These are phyloP conservation scores for Platycheirus rosarum DNA, from an alignment of 2,888 invertebrate genomes.

Conservation along the genomic window DNA sequence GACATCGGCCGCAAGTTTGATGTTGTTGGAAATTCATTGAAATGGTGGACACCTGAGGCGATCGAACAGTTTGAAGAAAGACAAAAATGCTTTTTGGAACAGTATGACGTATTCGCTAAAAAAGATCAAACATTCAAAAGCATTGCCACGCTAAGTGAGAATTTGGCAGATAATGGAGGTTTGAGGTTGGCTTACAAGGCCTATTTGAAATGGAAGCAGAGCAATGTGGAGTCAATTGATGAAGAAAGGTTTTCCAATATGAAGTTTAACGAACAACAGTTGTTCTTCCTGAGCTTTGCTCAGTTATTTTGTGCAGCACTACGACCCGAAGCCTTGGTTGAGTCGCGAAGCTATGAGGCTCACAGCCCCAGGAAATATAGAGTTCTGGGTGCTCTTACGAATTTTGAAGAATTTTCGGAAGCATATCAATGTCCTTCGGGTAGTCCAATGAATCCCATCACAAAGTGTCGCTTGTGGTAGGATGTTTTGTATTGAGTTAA, in stretches of 20 bases:
- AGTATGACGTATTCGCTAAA: conserved; percentile 72
- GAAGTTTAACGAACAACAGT: conserved; percentile 65
- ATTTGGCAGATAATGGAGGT: conserved; percentile 76
- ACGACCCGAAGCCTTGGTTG: conserved; percentile 64
- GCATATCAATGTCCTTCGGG: conserved; percentile 66
- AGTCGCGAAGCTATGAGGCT: conserved; percentile 51
- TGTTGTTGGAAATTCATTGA: conserved; percentile 60
- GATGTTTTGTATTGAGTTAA: too few species aligned
- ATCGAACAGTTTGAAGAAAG: conserved; percentile 62
- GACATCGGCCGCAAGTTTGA: conserved; percentile 74
- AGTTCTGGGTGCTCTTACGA: conserved; percentile 67
- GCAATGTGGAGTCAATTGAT: neutral
- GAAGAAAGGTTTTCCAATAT: conserved; percentile 63
- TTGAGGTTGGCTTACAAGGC: conserved; percentile 72
- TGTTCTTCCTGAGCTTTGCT: conserved; percentile 75
- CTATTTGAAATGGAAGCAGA: conserved; percentile 72
- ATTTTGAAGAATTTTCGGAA: conserved; percentile 68
- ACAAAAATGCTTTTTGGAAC: conserved; percentile 71
- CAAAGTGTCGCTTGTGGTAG: conserved; percentile 63
- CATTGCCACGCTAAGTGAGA: conserved; percentile 66
- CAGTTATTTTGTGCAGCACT: conserved; percentile 74
- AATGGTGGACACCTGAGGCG: conserved; percentile 74
- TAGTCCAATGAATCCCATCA: conserved; percentile 54
- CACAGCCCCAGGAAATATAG: conserved; percentile 74
- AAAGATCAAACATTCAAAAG: conserved; percentile 67